Evolutionary conservation across 2,797 vertebrate genomes (phyloP).

Genomic region (Alectoris magna): DNA sequence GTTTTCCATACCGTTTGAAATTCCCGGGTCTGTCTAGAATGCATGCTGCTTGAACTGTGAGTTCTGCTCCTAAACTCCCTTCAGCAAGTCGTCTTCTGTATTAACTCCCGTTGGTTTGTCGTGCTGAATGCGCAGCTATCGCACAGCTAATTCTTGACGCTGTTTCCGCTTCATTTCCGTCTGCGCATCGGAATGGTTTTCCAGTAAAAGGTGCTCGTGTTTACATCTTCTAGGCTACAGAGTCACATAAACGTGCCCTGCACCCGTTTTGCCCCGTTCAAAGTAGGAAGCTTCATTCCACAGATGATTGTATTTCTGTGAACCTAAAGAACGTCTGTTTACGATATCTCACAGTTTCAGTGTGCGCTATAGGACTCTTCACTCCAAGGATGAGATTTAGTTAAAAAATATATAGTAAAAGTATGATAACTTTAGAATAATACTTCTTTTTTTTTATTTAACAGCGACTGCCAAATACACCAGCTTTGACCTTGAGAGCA

Average conservation of each 20-base stretch:
- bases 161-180: background rate
- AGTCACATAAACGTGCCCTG: background rate
- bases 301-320: background rate
- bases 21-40: background rate
- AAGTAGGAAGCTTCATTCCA: background rate
- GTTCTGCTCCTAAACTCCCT: background rate
- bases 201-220: background rate
- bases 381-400: background rate
- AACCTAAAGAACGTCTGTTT: background rate
- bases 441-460: background rate
- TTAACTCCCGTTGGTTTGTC: background rate
- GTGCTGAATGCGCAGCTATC: background rate
- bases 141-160: background rate
- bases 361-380: background rate
- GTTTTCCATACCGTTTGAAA: background rate
- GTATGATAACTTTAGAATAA: background rate
- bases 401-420: no score
- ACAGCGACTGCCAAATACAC: background rate
- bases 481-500: background rate
- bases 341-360: background rate
- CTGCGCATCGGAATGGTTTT: background rate
- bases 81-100: background rate
- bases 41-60: background rate
- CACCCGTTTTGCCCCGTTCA: background rate
- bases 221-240: background rate